Percentiles rank a stretch among this genome's conserved stretches.
Conservation (phyloP, 1,140 invertebrate species). For the Choristoneura fumiferana region DNA sequence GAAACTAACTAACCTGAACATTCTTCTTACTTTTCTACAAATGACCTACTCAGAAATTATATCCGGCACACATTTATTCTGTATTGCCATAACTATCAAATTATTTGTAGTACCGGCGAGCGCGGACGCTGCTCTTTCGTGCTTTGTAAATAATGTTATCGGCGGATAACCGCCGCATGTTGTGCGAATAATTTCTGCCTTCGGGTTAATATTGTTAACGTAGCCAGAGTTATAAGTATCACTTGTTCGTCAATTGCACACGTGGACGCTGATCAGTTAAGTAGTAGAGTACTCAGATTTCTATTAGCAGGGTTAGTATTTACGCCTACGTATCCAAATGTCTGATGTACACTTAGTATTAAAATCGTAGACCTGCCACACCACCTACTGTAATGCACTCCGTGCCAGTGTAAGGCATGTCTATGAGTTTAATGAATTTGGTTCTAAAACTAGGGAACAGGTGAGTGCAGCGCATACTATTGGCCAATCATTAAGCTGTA, state of each 20-base stretch:
- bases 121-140: constrained; percentile 8
- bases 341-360: constrained; percentile 23
- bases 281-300: constrained; percentile 51
- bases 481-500: constrained; percentile 19
- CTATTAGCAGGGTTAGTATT: constrained; percentile 40
- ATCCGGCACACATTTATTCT: too few relatives aligned
- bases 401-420: constrained; percentile 24
- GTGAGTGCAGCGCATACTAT: constrained; percentile 38
- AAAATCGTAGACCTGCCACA: constrained; percentile 37
- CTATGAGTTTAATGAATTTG: constrained; percentile 34
- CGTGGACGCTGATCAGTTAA: constrained; percentile 66
- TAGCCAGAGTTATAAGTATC: constrained; percentile 72
- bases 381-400: not conserved
- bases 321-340: constrained; percentile 29
- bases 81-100: too few relatives aligned
- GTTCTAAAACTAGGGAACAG: constrained; percentile 27
- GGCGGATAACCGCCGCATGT: constrained; percentile 43
- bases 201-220: constrained; percentile 68
- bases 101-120: not conserved
- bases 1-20: too few relatives aligned
- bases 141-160: constrained; percentile 54
- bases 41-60: too few relatives aligned
- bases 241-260: constrained; percentile 77
- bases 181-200: constrained; percentile 51
- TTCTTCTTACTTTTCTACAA: too few relatives aligned